Evolutionary conservation across 2,797 vertebrate species (phyloP).

Genomic region (Lacerta viridis): DNA sequence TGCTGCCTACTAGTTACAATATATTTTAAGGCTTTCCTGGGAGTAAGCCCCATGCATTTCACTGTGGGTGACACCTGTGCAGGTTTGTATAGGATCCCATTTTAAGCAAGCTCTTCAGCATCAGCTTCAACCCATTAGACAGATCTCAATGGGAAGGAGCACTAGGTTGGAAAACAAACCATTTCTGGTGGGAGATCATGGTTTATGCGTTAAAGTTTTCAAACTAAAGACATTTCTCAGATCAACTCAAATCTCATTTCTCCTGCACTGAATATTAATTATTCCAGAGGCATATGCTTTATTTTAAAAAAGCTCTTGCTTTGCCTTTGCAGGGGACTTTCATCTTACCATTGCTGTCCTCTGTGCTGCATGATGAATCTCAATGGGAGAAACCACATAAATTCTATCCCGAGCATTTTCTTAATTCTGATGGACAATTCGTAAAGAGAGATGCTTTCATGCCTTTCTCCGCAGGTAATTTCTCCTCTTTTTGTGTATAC

Average conservation of each 20-base stretch:
- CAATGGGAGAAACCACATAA: conserved; percentile 77
- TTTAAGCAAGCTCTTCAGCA: neutral
- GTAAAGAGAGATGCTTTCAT: conserved; percentile 50
- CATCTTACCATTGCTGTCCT: conserved; percentile 45
- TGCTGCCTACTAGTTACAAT: neutral
- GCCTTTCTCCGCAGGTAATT: conserved; percentile 59
- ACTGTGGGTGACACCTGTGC: too few relatives aligned
- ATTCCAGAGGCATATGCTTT: too few relatives aligned
- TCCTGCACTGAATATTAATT: neutral
- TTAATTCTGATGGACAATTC: conserved; percentile 60
- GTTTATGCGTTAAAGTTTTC: neutral
- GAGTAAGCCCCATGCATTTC: too few relatives aligned
- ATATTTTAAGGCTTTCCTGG: too few relatives aligned
- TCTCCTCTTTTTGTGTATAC: too few relatives aligned
- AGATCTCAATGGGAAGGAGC: neutral
- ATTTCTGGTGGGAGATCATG: too few relatives aligned
- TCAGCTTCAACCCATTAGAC: too few relatives aligned
- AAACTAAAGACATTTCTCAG: too few relatives aligned
- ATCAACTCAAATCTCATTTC: neutral
- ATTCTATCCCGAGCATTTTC: conserved; percentile 80
- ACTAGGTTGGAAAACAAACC: too few relatives aligned
- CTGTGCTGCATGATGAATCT: conserved; percentile 64
- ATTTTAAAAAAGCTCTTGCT: conserved; percentile 33
- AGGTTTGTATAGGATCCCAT: neutral
- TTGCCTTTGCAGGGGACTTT: conserved; percentile 45